phyloP scores from a whole-genome alignment of 2,888 invertebrate species.

The Rhagium mordax region DNA sequence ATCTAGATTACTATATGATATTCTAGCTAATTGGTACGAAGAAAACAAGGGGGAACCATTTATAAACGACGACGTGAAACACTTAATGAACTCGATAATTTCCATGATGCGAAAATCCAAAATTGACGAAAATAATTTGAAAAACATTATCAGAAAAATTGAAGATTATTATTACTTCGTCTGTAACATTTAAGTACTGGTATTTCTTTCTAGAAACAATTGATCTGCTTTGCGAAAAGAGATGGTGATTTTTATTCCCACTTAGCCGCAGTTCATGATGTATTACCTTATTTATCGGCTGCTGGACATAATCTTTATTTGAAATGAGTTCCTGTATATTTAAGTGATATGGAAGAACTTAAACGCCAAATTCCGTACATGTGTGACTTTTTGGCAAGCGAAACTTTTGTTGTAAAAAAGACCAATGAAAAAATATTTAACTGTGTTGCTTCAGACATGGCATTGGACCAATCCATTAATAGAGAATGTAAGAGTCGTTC shows the following conservation, averaged over 20 bases:
- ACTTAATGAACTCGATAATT: neutral
- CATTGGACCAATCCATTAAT: slow-evolving; percentile 48
- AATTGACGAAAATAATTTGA: neutral
- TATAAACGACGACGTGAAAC: neutral
- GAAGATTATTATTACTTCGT: neutral
- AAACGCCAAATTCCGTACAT: slow-evolving; percentile 31
- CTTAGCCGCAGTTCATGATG: slow-evolving; percentile 33
- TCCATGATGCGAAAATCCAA: neutral
- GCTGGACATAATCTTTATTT: slow-evolving; percentile 43
- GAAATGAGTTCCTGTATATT: slow-evolving; percentile 40
- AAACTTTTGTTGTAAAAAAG: slow-evolving; percentile 45
- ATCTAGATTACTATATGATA: neutral
- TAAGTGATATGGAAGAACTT: slow-evolving; percentile 35
- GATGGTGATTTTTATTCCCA: slow-evolving; percentile 39
- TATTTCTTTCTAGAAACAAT: slow-evolving; percentile 35
- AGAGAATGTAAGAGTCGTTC: slow-evolving; percentile 42
- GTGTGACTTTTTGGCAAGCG: slow-evolving; percentile 35
- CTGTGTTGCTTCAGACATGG: slow-evolving; percentile 46
- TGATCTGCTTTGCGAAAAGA: slow-evolving; percentile 38
- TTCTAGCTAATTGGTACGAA: neutral
- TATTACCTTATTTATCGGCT: slow-evolving; percentile 39
- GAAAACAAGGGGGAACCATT: neutral
- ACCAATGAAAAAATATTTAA: slow-evolving; percentile 43
- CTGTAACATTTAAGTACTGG: slow-evolving; percentile 40
- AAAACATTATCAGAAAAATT: neutral